phyloP scores from a whole-genome alignment of 2,888 invertebrate genomes.

The Dilophus febrilis region DNA sequence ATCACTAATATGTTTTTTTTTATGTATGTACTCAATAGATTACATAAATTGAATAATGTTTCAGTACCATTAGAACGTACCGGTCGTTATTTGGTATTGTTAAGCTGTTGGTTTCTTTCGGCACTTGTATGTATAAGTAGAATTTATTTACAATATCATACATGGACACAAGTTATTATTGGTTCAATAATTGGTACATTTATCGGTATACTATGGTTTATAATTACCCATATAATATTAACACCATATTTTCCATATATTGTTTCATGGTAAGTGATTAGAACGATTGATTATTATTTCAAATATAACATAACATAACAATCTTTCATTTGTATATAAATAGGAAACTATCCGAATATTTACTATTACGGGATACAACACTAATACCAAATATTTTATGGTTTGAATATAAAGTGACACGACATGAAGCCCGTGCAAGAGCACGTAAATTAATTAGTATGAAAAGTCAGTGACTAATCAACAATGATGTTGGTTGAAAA shows the following conservation, averaged over 20 bases:
- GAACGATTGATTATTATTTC: too few species aligned
- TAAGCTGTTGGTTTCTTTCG: conserved; percentile 40
- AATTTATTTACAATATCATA: conserved; percentile 77
- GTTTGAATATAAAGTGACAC: conserved; percentile 82
- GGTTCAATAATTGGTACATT: conserved; percentile 57
- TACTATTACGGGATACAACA: conserved; percentile 75
- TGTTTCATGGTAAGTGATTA: conserved; percentile 60
- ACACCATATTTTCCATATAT: conserved; percentile 74
- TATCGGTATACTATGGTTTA: conserved; percentile 68
- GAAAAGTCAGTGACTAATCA: conserved; percentile 56
- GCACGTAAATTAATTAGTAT: conserved; percentile 63
- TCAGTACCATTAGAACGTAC: conserved; percentile 58
- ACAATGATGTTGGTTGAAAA: too few species aligned
- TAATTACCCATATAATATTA: conserved; percentile 56
- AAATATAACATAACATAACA: too few species aligned
- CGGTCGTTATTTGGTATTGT: conserved; percentile 49
- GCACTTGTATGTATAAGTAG: conserved; percentile 48
- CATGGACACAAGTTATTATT: conserved; percentile 60
- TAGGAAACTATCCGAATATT: conserved; percentile 71
- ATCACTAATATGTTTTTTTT: conserved; percentile 13
- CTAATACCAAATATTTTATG: conserved; percentile 81
- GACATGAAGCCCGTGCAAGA: conserved; percentile 65
- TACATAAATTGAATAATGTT: conserved; percentile 68
- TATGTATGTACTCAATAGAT: conserved; percentile 32
- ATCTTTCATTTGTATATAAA: not conserved